Base-by-base conservation (phyloP, 2,888 invertebrate species). In the Spilarctia lutea region DNA sequence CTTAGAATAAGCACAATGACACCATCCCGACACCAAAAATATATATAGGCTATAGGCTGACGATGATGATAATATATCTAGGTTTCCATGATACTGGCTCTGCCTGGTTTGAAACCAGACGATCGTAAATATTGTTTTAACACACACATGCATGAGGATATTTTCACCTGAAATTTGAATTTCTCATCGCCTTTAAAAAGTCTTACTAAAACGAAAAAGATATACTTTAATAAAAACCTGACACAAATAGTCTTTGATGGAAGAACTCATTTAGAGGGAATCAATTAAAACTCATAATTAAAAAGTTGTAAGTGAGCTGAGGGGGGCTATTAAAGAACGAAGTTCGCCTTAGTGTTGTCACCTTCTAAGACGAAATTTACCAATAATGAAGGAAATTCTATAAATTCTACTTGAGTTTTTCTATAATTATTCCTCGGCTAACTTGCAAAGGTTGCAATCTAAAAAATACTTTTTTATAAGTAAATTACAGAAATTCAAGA, bases 281-380 rank as follows among this genome's bases (percentile, higher is more conserved):
- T 83, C 85, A 85, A 83, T 85, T 83, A 83, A 85, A 85, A 73
- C 30, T 74, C 79, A 75, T 83, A 77, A 83, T 83, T 85, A 83
- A 85, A 83, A 83, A 83, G 79, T 79, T 81, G 77, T 73, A 27
- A 42, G 45, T 45, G 42, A 30, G 18, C 45, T 27, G 67, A 30
- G 20, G 67, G 45, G 67, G 56, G 68, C 74, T 77, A 80, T 69
- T 65, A 74, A 80, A 82, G 84, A 84, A 80, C 82, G 84, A 79
- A 83, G 71, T 68, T 75, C 77, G 20, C 75, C 74, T 45, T 20
- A 45, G 45, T 68, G 67, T 68, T 68, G 30, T 18, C 45, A 68
- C 20, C 30, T 10, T 20, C 10, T 24, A n/a, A 24, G 7, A 39
- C 16, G 10, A 67, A 66, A 27, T 16, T 67, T 10, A 42, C 7